Conservation (phyloP, 2,797 vertebrate species). For the Poecilia picta region DNA sequence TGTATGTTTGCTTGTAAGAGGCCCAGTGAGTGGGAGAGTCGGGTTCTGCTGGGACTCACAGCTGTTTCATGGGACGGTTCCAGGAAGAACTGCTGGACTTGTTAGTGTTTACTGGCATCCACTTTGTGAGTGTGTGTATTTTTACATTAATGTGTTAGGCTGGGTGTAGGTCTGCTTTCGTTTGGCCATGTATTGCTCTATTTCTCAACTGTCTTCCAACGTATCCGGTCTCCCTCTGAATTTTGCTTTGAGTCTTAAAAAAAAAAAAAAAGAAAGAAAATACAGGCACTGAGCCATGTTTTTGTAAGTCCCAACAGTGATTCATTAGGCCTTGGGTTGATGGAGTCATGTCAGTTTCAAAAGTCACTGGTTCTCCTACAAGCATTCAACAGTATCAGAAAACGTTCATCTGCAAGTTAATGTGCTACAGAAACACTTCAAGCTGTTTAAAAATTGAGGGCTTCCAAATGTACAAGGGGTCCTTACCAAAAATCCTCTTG, state of each 20-base stretch:
- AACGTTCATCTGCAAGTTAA: not conserved
- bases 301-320: not conserved
- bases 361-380: not conserved
- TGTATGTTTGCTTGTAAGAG: conserved; percentile 69
- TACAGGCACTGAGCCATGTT: conserved; percentile 7
- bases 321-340: not conserved
- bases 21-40: conserved; percentile 76
- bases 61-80: conserved; percentile 79
- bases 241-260: conserved; percentile 21
- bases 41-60: conserved; percentile 78
- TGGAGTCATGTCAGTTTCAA: conserved; percentile 7
- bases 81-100: conserved; percentile 78
- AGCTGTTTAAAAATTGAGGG: not conserved
- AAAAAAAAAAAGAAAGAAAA: not conserved
- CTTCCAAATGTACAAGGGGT: not conserved
- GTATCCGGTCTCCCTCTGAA: conserved; percentile 34
- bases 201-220: conserved; percentile 35
- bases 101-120: conserved; percentile 81
- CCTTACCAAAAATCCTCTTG: not conserved
- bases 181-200: conserved; percentile 41
- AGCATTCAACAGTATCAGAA: not conserved
- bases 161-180: conserved; percentile 63
- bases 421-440: not conserved
- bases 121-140: conserved; percentile 62
- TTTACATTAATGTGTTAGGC: conserved; percentile 46